Conservation (phyloP, 2,797 vertebrate species). For the Ateles fusciceps region DNA sequence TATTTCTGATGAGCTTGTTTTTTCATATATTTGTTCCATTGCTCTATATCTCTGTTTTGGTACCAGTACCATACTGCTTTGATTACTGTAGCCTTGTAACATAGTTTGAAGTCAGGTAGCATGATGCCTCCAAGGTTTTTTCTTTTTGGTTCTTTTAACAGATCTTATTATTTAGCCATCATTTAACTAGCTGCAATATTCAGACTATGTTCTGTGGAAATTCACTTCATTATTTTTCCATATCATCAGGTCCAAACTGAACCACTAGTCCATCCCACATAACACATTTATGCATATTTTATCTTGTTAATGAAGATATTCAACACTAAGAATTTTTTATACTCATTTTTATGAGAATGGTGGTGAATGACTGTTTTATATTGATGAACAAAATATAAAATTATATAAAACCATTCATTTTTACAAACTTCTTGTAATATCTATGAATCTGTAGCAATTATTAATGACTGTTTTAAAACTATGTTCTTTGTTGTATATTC, state of each 20-base stretch:
- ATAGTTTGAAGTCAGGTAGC: no score
- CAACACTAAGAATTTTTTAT: background rate
- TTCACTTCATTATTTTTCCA: background rate
- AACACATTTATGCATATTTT: background rate
- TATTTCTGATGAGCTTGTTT: no score
- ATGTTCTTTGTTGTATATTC: background rate
- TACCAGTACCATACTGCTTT: no score
- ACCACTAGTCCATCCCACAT: no score
- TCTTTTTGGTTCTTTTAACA: background rate
- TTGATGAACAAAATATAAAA: background rate
- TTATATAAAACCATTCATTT: background rate
- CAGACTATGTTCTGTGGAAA: background rate
- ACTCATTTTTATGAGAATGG: background rate
- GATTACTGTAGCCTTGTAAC: no score
- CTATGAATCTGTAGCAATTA: background rate
- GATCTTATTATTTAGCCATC: background rate
- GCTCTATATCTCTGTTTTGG: no score
- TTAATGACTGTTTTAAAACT: background rate
- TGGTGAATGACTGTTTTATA: background rate
- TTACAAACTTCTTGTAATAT: background rate
- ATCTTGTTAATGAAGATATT: background rate
- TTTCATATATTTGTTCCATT: no score
- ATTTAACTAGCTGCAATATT: background rate
- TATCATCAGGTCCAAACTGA: background rate
- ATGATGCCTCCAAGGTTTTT: no score